Evolutionary conservation across 1,140 invertebrate species (phyloP), one percentile per base, ranked within the genome.

Genomic region (Drosophila athabasca): DNA sequence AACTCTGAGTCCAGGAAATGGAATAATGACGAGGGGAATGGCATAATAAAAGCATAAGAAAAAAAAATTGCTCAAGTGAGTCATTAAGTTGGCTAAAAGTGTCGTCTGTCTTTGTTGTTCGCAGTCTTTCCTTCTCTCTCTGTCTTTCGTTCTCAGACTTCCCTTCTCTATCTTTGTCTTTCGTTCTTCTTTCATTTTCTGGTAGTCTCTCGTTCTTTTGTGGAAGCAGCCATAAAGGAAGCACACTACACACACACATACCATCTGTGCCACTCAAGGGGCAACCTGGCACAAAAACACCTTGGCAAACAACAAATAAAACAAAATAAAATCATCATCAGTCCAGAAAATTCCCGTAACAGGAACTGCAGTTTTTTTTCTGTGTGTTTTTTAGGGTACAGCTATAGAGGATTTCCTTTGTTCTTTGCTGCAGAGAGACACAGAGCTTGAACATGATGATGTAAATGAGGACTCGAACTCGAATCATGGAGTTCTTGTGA

Each of bases 211-310:
- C 11, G 5, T 72, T 13, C n/a, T 22, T 39, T 35, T 35, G 51
- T 72, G 44, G 50, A 58, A 59, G 68, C 62, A 67, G 49, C 53
- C 35, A 44, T 45, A 67, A 75, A 67, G 62, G 49, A 75, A 75
- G 55, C 70, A 60, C 57, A 43, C 41, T 65, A 43, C 48, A 17
- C 49, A 72, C 52, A 44, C 52, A 43, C 48, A 39, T 19, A 19
- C 35, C 13, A 46, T 46, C 26, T 26, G 11, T 8, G 7, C 15
- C 35, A 19, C 66, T 70, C 67, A 29, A 62, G 68, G 60, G 59
- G 64, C 64, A 67, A 67, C 35, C 11, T 67, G 68, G 69, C 57
- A 44, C 50, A 22, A 54, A 22, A 61, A 22, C 39, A 70, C 62
- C 46, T 68, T n/a, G 19, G 24, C 11, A 11, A 55, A 44, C 19